Percentiles rank a stretch among this genome's conserved stretches.
Evolutionary conservation across 2,888 invertebrate genomes (phyloP).

Genomic region (Andrena camellia): DNA sequence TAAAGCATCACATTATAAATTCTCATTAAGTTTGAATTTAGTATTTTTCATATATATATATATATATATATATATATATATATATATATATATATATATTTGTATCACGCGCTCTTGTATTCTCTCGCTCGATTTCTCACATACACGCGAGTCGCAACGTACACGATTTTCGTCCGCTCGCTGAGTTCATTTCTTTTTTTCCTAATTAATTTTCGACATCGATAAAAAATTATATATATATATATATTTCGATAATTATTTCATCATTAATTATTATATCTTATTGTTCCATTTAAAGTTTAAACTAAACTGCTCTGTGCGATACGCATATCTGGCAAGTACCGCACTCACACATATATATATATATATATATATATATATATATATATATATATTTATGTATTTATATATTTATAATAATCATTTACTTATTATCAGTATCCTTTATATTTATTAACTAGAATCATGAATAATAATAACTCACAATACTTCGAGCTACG

Average conservation of each 20-base stretch:
- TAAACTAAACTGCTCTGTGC: slow-evolving; percentile 77
- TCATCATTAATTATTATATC: slow-evolving; percentile 75
- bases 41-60: slow-evolving; percentile 59
- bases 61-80: too few species aligned
- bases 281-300: slow-evolving; percentile 78
- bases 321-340: slow-evolving; percentile 65
- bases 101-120: slow-evolving; percentile 53
- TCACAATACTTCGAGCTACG: slow-evolving; percentile 77
- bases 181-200: slow-evolving; percentile 60
- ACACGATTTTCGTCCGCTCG: slow-evolving; percentile 55
- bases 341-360: slow-evolving; percentile 63
- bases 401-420: slow-evolving; percentile 74
- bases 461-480: slow-evolving; percentile 77
- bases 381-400: slow-evolving; percentile 48
- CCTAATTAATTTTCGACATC: slow-evolving; percentile 74
- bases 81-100: slow-evolving; percentile 50
- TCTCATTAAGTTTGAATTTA: slow-evolving; percentile 74
- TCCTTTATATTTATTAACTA: slow-evolving; percentile 73
- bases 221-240: slow-evolving; percentile 76
- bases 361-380: slow-evolving; percentile 26
- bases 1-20: slow-evolving; percentile 79
- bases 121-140: slow-evolving; percentile 49
- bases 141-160: slow-evolving; percentile 57
- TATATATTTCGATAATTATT: slow-evolving; percentile 75
- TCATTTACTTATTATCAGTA: slow-evolving; percentile 78